Percentiles rank a stretch among this genome's conserved stretches.
phyloP scores from a whole-genome alignment of 2,888 invertebrate genomes.

The Megamerina dolium region DNA sequence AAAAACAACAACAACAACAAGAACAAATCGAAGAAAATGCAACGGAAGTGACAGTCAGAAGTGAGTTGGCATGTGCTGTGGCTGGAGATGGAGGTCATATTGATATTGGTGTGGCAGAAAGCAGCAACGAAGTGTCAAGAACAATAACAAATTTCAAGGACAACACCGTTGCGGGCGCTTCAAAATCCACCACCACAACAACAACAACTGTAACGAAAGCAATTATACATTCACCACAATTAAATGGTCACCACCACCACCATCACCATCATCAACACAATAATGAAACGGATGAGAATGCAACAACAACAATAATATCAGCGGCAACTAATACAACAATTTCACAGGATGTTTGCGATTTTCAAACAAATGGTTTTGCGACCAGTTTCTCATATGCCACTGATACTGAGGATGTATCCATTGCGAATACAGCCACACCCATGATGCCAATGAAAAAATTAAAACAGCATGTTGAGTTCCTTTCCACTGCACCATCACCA shows the following conservation, averaged over 20 bases:
- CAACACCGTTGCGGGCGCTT: constrained; percentile 16
- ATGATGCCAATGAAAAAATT: constrained; percentile 38
- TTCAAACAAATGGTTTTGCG: constrained; percentile 23
- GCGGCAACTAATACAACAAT: constrained; percentile 11
- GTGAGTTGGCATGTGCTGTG: too few species aligned
- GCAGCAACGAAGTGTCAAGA: not conserved
- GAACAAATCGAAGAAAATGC: too few species aligned
- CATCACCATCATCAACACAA: not conserved
- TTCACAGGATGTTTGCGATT: constrained; percentile 11
- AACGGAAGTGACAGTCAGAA: too few species aligned
- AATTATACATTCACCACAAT: constrained; percentile 23
- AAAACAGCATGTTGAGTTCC: constrained; percentile 41
- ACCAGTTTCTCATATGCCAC: constrained; percentile 30
- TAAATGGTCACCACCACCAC: constrained; percentile 1
- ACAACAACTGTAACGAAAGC: constrained; percentile 10
- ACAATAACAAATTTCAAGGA: constrained; percentile 16
- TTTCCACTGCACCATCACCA: constrained; percentile 29
- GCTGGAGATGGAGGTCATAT: constrained; percentile 10
- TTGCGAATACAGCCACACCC: constrained; percentile 22
- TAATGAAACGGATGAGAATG: not conserved
- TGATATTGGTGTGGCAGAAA: not conserved
- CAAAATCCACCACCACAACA: constrained; percentile 7
- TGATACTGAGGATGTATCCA: constrained; percentile 27
- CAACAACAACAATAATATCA: constrained; percentile 6
- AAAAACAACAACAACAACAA: constrained; percentile 22